These are phyloP conservation scores for Cryptus viduatorius DNA, from an alignment of 2,888 invertebrate species.

Conservation along the genomic window DNA sequence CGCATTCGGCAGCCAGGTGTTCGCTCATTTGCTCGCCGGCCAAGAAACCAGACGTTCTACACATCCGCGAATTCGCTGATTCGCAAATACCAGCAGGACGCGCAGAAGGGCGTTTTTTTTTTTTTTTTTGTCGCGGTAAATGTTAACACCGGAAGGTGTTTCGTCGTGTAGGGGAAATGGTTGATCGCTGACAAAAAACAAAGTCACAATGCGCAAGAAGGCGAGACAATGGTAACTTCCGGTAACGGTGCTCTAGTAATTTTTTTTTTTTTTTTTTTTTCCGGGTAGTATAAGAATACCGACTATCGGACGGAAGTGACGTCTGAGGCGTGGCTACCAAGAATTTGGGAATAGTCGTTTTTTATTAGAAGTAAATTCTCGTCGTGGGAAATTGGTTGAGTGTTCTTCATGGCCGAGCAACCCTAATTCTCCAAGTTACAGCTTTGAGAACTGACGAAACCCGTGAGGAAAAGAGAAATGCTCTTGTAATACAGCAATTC, in stretches of 20 bases:
- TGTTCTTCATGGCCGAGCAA: no score
- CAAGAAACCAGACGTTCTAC: conserved; percentile 15
- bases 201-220: not conserved
- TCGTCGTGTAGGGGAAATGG: not conserved
- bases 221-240: conserved; percentile 52
- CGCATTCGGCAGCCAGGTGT: conserved; percentile 56
- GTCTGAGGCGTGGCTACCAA: not conserved
- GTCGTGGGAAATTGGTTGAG: no score
- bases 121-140: not conserved
- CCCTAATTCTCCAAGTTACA: no score
- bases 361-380: not conserved
- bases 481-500: no score
- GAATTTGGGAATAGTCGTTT: conserved; percentile 3
- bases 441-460: no score
- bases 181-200: conserved; percentile 14
- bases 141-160: conserved; percentile 43
- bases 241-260: conserved; percentile 47
- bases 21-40: conserved; percentile 48
- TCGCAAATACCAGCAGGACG: conserved; percentile 38
- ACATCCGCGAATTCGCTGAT: conserved; percentile 51
- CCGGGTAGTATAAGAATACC: conserved; percentile 5
- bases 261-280: not conserved
- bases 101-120: not conserved
- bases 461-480: no score
- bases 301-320: not conserved